Evolutionary conservation across 1,140 invertebrate species (phyloP), one percentile per base, ranked within the genome.

Genomic region (Trachymyrmex septentrionalis): DNA sequence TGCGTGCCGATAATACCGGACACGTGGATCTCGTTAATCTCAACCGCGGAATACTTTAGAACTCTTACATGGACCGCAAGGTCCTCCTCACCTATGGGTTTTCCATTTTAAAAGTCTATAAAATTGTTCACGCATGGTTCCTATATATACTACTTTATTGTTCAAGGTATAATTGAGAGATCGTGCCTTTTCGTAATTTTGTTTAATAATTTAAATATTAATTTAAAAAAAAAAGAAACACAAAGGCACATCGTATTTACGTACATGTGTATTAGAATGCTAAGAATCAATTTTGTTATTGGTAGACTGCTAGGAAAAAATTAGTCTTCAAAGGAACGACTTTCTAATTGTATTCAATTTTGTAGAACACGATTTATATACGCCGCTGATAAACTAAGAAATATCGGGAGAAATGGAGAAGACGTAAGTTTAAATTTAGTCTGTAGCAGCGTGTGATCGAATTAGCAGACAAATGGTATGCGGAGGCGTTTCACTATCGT

Each of bases 1-100:
- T 90, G 88, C 88, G 88, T 90, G 88, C 88, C 88, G 88, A 90
- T 90, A 90, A 90, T 90, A 87, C 88, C 88, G 55, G 85, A 90
- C 88, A 86, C 88, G 87, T 90, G 88, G 87, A 77, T 89, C 84
- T 89, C 87, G 87, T 89, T 89, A 89, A 90, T 89, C 85, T 77
- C 64, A 10, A 9, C 44, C 55, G 55, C 80, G 48, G 55, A 81
- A 86, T 59, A 64, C 61, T 27, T 30, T 10, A n/a, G 53, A 50
- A 50, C 38, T 30, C 44, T 44, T 9, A 38, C 66, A 30, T 19
- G 44, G 7, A 3, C 9, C 27, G 44, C 14, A 4, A 69, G 2
- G 48, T 3, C n/a, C 30, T 55, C 16, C 48, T n/a, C 16, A 6
- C 30, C 30, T 34, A n/a, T 10, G 16, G 30, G 12, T 48, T 77